Conservation (phyloP, 2,888 invertebrate genomes). For the Megalurothrips usitatus region DNA sequence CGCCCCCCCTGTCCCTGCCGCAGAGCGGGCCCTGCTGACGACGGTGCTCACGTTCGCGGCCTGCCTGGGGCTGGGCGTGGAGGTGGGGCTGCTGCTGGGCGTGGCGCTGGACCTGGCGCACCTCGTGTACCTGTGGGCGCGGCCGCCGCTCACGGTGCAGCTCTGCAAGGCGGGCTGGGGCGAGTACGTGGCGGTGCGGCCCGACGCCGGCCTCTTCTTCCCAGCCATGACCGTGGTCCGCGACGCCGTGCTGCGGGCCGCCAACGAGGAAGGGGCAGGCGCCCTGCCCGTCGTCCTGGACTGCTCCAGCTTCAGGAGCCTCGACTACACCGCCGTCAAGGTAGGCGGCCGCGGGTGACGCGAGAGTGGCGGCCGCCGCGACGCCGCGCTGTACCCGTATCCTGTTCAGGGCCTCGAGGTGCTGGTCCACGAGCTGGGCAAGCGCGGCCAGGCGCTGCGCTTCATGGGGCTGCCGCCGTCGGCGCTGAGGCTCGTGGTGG, state of each 20-base stretch:
- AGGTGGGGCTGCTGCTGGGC: slow-evolving; percentile 73
- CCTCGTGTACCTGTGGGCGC: slow-evolving; percentile 62
- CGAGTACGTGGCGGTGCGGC: slow-evolving; percentile 55
- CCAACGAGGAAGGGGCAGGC: slow-evolving; percentile 47
- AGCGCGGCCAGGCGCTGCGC: slow-evolving; percentile 5
- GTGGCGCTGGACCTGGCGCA: slow-evolving; percentile 59
- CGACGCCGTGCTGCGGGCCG: slow-evolving; percentile 53
- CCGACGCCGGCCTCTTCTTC: slow-evolving; percentile 64
- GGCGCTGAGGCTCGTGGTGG: not conserved
- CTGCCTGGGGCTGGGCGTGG: slow-evolving; percentile 66
- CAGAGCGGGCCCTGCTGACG: slow-evolving; percentile 59
- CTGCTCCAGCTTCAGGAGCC: slow-evolving; percentile 57
- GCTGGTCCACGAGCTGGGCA: not conserved
- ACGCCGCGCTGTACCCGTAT: not conserved
- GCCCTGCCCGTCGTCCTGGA: slow-evolving; percentile 58
- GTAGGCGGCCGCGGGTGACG: slow-evolving; percentile 42
- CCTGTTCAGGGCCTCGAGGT: not conserved
- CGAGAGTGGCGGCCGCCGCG: not conserved
- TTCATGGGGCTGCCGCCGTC: not conserved
- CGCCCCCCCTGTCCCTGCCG: slow-evolving; percentile 37
- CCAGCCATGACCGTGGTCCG: slow-evolving; percentile 64
- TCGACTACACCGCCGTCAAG: slow-evolving; percentile 66
- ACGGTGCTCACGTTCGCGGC: slow-evolving; percentile 63
- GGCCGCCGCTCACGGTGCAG: slow-evolving; percentile 52
- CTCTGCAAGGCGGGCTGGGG: slow-evolving; percentile 4